Conservation (phyloP, 2,797 vertebrate species). For the Loriculus beryllinus region DNA sequence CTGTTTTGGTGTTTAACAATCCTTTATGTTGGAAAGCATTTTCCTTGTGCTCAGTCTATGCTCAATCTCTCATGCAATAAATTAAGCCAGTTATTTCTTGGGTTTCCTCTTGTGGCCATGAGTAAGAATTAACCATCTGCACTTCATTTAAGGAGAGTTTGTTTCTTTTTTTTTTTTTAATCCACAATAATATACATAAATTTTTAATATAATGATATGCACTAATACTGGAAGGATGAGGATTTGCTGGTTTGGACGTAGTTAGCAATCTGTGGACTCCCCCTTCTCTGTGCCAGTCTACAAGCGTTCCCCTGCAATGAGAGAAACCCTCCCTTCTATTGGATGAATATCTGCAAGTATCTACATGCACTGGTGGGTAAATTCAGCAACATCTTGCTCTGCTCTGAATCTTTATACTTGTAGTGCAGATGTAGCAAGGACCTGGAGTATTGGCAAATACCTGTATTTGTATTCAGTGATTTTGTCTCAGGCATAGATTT, state of each 20-base stretch:
- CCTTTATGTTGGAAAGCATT: neutral
- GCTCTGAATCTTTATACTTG: neutral
- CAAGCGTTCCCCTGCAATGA: neutral
- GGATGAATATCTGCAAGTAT: neutral
- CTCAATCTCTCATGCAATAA: neutral
- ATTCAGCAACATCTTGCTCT: neutral
- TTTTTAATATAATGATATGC: neutral
- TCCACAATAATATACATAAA: neutral
- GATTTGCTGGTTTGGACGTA: neutral
- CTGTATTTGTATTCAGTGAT: neutral
- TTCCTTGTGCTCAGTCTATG: neutral
- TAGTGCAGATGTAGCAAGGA: neutral
- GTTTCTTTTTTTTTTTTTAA: neutral
- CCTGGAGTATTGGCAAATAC: neutral
- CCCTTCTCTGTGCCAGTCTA: neutral
- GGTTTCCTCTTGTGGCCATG: neutral
- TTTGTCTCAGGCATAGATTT: neutral
- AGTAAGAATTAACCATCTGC: neutral
- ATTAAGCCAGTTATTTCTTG: neutral
- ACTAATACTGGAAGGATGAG: neutral
- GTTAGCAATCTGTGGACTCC: neutral
- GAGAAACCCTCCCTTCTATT: neutral
- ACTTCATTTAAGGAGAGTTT: neutral
- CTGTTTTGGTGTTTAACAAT: neutral
- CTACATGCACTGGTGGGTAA: neutral